Conservation (phyloP, 2,797 vertebrate genomes). For the Gambelia wislizenii region DNA sequence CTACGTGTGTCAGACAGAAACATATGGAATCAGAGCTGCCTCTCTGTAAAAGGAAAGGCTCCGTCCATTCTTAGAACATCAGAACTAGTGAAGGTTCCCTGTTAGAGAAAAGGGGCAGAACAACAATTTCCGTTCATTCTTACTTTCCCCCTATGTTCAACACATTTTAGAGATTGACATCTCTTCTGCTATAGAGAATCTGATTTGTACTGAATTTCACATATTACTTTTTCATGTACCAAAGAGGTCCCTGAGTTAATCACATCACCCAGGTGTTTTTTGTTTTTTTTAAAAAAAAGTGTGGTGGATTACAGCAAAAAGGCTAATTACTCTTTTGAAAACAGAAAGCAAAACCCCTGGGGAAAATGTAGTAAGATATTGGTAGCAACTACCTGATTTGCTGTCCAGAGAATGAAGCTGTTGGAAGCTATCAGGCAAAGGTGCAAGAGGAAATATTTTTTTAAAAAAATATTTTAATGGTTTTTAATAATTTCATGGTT, state of each 20-base stretch:
- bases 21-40: neutral
- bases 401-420: neutral
- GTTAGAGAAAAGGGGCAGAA: neutral
- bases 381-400: neutral
- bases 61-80: neutral
- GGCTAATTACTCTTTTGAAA: neutral
- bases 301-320: neutral
- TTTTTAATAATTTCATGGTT: too few species aligned
- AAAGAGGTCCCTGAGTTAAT: neutral
- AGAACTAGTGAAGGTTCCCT: neutral
- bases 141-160: neutral
- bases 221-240: too few species aligned
- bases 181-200: too few species aligned
- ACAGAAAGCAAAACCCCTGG: neutral
- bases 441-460: neutral
- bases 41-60: neutral
- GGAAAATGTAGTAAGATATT: too few species aligned
- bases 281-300: neutral
- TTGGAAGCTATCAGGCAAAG: neutral
- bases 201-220: too few species aligned
- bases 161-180: neutral
- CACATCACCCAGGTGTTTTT: neutral
- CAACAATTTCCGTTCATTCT: neutral
- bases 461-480: too few species aligned
- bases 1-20: neutral